phyloP scores from a whole-genome alignment of 2,888 invertebrate genomes.

The Lasioglossum calceatum region DNA sequence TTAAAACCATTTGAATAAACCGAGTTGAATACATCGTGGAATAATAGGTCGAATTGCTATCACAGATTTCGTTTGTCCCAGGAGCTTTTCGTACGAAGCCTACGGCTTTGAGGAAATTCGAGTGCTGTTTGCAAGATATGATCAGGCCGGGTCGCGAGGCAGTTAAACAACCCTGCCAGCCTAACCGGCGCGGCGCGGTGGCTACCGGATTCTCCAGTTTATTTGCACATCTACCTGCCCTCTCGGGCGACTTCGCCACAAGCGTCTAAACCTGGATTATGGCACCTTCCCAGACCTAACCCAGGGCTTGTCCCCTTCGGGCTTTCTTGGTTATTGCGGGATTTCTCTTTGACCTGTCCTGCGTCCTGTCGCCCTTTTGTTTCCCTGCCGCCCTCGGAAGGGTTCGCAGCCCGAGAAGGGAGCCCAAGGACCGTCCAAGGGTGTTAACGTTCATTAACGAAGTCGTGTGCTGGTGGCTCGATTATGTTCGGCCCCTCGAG shows the following conservation, averaged over 20 bases:
- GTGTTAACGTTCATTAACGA: constrained; percentile 56
- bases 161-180: constrained; percentile 22
- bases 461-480: constrained; percentile 49
- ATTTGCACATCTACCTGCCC: constrained; percentile 57
- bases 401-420: not conserved
- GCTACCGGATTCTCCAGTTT: constrained; percentile 39
- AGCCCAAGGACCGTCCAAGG: not conserved
- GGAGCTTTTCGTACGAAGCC: too few species aligned
- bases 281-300: constrained; percentile 30
- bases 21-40: not conserved
- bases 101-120: not conserved
- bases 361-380: constrained; percentile 19
- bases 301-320: not conserved
- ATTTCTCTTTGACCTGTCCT: constrained; percentile 12
- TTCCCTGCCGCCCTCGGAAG: not conserved
- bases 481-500: constrained; percentile 8
- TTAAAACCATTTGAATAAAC: not conserved
- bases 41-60: too few species aligned
- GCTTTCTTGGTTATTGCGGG: not conserved
- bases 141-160: not conserved
- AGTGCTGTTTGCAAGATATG: constrained; percentile 10
- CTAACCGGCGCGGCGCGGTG: not conserved
- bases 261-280: constrained; percentile 52
- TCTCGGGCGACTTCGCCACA: constrained; percentile 21
- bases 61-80: too few species aligned